These are phyloP conservation scores for Cololabis saira DNA, from an alignment of 2,113 vertebrate genomes.

Conservation along the genomic window DNA sequence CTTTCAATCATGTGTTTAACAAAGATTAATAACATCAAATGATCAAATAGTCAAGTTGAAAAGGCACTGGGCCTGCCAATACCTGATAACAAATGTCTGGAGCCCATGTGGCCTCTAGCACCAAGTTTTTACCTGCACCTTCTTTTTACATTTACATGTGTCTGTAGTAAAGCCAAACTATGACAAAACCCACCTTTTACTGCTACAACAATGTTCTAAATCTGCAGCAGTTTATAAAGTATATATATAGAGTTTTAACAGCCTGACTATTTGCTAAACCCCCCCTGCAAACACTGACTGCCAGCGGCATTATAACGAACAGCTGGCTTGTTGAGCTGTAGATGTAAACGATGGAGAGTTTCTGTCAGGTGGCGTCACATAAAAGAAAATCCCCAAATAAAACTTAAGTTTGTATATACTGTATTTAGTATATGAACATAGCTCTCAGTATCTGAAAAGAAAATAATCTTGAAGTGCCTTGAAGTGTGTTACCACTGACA, in stretches of 20 bases:
- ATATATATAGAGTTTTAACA: neutral
- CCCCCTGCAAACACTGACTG: neutral
- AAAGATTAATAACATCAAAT: slow-evolving; percentile 24
- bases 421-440: too few relatives aligned
- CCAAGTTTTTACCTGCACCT: slow-evolving; percentile 53
- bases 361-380: neutral
- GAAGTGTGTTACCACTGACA: too few relatives aligned
- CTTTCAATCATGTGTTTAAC: slow-evolving; percentile 17
- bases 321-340: neutral
- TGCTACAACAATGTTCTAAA: neutral
- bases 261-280: slow-evolving; percentile 19
- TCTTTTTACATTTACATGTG: slow-evolving; percentile 35
- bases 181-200: neutral
- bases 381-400: neutral
- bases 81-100: slow-evolving; percentile 46
- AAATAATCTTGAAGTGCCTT: too few relatives aligned
- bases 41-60: slow-evolving; percentile 65
- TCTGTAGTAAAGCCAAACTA: slow-evolving; percentile 4
- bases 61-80: slow-evolving; percentile 67
- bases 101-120: slow-evolving; percentile 60
- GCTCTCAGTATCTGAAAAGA: too few relatives aligned
- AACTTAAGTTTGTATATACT: neutral
- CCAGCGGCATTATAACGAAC: neutral
- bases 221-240: too few relatives aligned
- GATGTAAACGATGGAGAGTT: neutral